Evolutionary conservation across 2,888 invertebrate species (phyloP), one percentile per base, ranked within the genome.

Genomic region (Cryptophagus acutangulus): DNA sequence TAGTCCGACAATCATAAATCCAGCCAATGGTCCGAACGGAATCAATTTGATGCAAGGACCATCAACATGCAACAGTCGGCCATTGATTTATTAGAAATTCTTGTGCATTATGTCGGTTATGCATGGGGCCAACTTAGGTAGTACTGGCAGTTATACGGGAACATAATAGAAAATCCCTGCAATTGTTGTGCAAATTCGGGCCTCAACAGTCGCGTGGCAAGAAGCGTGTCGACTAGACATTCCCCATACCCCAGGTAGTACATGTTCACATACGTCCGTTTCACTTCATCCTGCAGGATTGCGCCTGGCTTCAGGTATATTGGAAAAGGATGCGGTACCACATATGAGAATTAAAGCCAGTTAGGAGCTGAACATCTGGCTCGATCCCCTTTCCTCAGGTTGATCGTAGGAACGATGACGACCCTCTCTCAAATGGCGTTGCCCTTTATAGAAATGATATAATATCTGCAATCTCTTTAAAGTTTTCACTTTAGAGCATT

Each of bases 201-300:
- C 53, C 57, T 55, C n/a, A 59, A 61, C 55, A 57, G 65, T 61
- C 66, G 63, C 67, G 67, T 67, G 66, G 62, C 67, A 57, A 51
- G 61, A 61, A 66, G 63, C 63, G 66, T 66, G 67, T 58, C 66
- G 52, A 48, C 58, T 70, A 57, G 71, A 67, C 66, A 71, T 66
- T 65, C 64, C 66, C 62, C 67, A 45, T 36, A 26, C 61, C 47
- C 56, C 71, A 67, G 49, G 49, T 50, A 62, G n/a, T n/a, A n/a
- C 67, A 69, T n/a, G n/a, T n/a, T n/a, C n/a, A n/a, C n/a, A n/a
- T n/a, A n/a, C n/a, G n/a, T n/a, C n/a, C n/a, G n/a, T n/a, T n/a
- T n/a, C 38, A 43, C 50, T 28, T 41, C 44, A 48, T 74, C 73
- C 53, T 73, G 35, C 34, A 55, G 49, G 39, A 26, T 33, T 36